phyloP scores from a whole-genome alignment of 2,797 vertebrate species.

The Apodemus agrarius region DNA sequence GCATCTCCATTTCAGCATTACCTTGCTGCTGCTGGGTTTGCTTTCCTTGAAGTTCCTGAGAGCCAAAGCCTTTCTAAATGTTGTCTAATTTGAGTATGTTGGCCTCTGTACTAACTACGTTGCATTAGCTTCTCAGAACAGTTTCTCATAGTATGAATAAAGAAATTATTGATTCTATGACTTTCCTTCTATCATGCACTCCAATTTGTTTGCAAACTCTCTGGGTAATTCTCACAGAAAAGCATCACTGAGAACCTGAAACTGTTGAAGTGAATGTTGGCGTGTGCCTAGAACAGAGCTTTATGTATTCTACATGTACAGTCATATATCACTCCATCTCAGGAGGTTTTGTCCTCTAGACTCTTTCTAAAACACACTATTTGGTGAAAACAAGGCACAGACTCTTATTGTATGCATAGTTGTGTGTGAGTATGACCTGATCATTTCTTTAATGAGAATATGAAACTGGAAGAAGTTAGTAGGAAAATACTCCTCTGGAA shows the following conservation, averaged over 20 bases:
- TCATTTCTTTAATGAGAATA: not conserved
- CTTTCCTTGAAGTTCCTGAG: not conserved
- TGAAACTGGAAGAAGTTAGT: not conserved
- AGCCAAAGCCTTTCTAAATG: not conserved
- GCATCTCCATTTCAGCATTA: not conserved
- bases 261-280: not conserved
- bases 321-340: no score
- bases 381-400: not conserved
- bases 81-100: not conserved
- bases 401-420: not conserved
- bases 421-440: not conserved
- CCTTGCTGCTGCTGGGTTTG: not conserved
- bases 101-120: not conserved
- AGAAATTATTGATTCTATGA: not conserved
- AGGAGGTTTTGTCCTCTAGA: no score
- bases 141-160: not conserved
- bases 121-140: not conserved
- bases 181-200: not conserved
- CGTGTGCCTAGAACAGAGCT: not conserved
- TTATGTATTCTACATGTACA: not conserved
- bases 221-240: not conserved
- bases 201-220: not conserved
- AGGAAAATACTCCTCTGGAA: not conserved
- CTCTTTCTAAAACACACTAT: not conserved
- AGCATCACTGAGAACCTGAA: not conserved